Evolutionary conservation across 64 coral and sea anemone species (phyloP), one percentile per base, ranked within the genome.

Genomic region (Orbicella faveolata): DNA sequence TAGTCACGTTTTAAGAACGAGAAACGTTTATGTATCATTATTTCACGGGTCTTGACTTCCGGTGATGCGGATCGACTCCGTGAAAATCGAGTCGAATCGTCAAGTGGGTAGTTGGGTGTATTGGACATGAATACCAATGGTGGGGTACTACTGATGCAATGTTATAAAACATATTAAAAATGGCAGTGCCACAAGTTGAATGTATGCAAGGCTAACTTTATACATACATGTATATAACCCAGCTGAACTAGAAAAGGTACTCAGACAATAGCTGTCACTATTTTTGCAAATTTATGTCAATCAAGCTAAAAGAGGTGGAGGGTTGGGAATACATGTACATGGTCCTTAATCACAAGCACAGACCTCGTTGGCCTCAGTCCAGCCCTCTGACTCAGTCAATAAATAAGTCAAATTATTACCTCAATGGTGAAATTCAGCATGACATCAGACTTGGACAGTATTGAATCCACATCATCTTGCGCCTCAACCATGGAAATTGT

Each of bases 351-450:
- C 30, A 30, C 30, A 30, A 30, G 30, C 30, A 30, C 30, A 30
- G 30, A 12, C 5, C 16, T 64, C 0, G 2, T 13, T 64, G 16
- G 15, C 20, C 21, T 25, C 21, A 23, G 65, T 19, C 65, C 65
- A 68, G 61, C 26, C 23, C 30, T 65, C 30, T 81, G 52, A 34
- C 59, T 68, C 65, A 23, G 65, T 4, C 37, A 35, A 63, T 59
- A 59, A 57, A 2, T 59, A 16, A 23, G 9, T 63, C 80, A 14
- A 57, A 19, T 48, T 37, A 75, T 55, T 90, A 98, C 96, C 88
- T 98, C 96, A 76, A 98, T 95, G 39, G 96, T 98, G 72, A 98
- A 98, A 82, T 94, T 95, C 78, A 98, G 75, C 15, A 98, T 94
- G 69, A 98, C 94, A 89, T 98, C 96, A 51, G 90, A 95, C 81